Base-by-base conservation (phyloP, 53 echinoderm and acorn worm genomes). In the Holothuria scabra region DNA sequence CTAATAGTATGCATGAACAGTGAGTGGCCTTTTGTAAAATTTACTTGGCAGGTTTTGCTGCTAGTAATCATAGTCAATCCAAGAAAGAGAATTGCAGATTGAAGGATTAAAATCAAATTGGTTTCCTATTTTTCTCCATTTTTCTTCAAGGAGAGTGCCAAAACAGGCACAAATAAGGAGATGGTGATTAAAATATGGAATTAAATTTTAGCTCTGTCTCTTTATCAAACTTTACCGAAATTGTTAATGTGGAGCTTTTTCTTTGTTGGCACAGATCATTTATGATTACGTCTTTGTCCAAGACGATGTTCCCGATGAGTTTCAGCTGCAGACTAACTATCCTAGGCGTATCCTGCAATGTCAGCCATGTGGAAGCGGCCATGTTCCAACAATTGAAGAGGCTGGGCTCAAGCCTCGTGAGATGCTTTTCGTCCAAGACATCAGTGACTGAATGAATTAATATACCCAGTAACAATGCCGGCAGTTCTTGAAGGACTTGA, bases 361-460 rank as follows among this genome's bases (percentile, higher is more conserved):
- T 66, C 30, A 64, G 46, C 88, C 93, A 2, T 28, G 68, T 1
- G 88, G 62, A 12, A 92, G 92, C 25, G 76, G 56, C 21, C 74
- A 84, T 9, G 88, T 90, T 60, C 84, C 88, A 48, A 79, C 88
- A 44, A 86, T 97, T 19, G 74, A 74, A 14, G 93, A 85, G 26
- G 88, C 90, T 29, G 97, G 97, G 8, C 88, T 97, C 16, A 86
- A 79, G 21, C 86, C 80, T 28, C 85, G 86, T 72, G 97, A 97
- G 74, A 97, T 94, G 93, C 62, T 97, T n/a, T 97, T 91, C 71
- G 92, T 97, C 33, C 97, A 97, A 76, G 97, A 97, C 64, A 89
- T 94, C 8, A 93, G 95, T 41, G 95, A 95, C 75, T 95, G 85
- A 86, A 20, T 52, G 7, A 48, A 57, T n/a, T n/a, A n/a, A n/a